Conservation (phyloP, 2,113 vertebrate species). For the Centropus unirufus region DNA sequence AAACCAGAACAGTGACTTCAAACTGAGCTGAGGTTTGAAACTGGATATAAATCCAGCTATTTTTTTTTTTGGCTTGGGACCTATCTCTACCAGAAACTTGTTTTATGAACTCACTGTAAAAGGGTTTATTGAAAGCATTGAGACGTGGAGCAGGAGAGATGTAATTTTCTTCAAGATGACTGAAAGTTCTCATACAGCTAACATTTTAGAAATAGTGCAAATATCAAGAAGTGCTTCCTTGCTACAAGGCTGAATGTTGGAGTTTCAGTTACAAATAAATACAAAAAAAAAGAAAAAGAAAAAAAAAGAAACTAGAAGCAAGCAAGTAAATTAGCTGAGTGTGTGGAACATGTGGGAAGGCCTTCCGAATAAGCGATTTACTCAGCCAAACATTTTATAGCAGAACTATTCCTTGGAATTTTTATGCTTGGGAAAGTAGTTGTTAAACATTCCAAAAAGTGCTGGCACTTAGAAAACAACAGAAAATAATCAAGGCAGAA, state of each 20-base stretch:
- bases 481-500: conserved; percentile 58
- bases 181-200: conserved; percentile 68
- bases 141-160: conserved; percentile 45
- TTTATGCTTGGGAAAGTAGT: conserved; percentile 72
- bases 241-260: conserved; percentile 59
- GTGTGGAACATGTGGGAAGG: conserved; percentile 51
- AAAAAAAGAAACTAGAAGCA: conserved; percentile 16
- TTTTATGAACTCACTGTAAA: conserved; percentile 66
- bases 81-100: conserved; percentile 59
- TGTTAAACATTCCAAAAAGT: conserved; percentile 82
- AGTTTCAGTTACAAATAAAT: conserved; percentile 66
- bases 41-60: conserved; percentile 25
- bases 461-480: conserved; percentile 78
- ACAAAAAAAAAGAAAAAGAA: background rate
- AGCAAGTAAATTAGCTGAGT: conserved; percentile 64
- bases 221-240: conserved; percentile 81
- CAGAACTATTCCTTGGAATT: conserved; percentile 71
- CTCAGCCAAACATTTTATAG: conserved; percentile 73
- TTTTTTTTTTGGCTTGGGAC: conserved; percentile 53
- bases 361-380: conserved; percentile 60
- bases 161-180: conserved; percentile 53
- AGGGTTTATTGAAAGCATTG: conserved; percentile 57
- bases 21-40: conserved; percentile 37
- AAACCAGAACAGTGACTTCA: conserved; percentile 45
- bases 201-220: conserved; percentile 69